Conservation (phyloP, 2,797 vertebrate genomes). For the Pyrrhura leucotis region DNA sequence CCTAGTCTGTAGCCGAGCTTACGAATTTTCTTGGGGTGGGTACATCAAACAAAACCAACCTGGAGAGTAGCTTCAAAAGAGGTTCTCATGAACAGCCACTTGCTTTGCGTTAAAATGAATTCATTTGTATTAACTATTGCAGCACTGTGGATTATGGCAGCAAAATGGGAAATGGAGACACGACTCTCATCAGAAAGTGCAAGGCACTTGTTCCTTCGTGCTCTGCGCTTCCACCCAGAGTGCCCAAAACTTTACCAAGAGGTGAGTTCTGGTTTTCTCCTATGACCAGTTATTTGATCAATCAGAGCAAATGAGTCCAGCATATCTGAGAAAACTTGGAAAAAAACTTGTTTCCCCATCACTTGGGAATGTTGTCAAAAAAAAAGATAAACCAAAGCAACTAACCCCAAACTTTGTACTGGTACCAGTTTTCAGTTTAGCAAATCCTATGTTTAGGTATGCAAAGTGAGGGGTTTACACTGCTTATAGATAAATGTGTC, state of each 20-base stretch:
- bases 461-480: not conserved
- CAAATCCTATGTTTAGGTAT: not conserved
- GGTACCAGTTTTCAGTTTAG: not conserved
- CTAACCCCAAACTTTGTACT: not conserved
- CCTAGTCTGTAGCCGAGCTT: not conserved
- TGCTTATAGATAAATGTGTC: not conserved
- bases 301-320: not conserved
- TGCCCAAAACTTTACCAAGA: constrained; percentile 94
- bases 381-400: not conserved
- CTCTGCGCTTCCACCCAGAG: constrained; percentile 92
- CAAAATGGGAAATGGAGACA: constrained; percentile 97
- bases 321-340: not conserved
- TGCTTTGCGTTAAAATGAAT: not conserved
- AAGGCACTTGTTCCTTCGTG: constrained; percentile 93
- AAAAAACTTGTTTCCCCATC: not conserved
- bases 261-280: constrained; percentile 74
- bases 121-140: not conserved
- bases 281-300: not conserved
- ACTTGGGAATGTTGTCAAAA: not conserved
- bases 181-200: constrained; percentile 89
- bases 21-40: not conserved
- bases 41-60: not conserved
- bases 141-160: constrained; percentile 98
- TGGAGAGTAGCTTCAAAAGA: not conserved
- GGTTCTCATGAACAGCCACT: not conserved